These are phyloP conservation scores for Halesus radiatus DNA, from an alignment of 1,140 invertebrate genomes.

Conservation along the genomic window DNA sequence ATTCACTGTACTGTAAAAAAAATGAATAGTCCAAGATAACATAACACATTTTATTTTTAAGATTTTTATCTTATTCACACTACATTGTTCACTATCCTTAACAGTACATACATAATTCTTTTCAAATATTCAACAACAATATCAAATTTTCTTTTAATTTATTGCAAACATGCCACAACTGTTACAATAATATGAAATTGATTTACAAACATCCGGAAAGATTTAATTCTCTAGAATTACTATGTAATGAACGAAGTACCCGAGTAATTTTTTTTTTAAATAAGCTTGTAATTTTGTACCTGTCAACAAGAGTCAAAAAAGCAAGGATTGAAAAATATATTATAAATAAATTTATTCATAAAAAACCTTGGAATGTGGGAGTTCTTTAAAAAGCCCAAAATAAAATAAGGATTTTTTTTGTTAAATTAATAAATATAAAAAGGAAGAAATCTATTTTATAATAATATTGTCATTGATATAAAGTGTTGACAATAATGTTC, in stretches of 20 bases:
- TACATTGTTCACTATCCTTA: constrained; percentile 50
- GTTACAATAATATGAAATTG: constrained; percentile 23
- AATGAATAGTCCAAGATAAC: constrained; percentile 18
- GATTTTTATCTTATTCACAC: constrained; percentile 42
- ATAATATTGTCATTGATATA: not conserved
- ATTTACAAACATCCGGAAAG: constrained; percentile 24
- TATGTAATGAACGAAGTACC: not conserved
- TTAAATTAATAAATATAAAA: constrained; percentile 3
- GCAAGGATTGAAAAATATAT: constrained; percentile 2
- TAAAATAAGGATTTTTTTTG: not conserved
- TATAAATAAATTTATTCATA: constrained; percentile 41
- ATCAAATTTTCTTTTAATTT: constrained; percentile 33
- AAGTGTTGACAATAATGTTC: not conserved
- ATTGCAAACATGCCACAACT: constrained; percentile 38
- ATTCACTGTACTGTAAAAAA: too few species aligned
- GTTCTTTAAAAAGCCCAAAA: not conserved
- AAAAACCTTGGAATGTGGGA: constrained; percentile 45
- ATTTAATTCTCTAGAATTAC: constrained; percentile 4
- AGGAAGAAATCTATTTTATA: not conserved
- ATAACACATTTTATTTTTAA: constrained; percentile 49
- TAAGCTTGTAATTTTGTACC: not conserved
- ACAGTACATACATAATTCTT: constrained; percentile 46
- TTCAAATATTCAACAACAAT: constrained; percentile 44
- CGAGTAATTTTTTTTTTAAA: not conserved
- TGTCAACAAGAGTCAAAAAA: not conserved